Conservation (phyloP, 53 echinoderm and acorn worm species). For the Zoroaster sp. region DNA sequence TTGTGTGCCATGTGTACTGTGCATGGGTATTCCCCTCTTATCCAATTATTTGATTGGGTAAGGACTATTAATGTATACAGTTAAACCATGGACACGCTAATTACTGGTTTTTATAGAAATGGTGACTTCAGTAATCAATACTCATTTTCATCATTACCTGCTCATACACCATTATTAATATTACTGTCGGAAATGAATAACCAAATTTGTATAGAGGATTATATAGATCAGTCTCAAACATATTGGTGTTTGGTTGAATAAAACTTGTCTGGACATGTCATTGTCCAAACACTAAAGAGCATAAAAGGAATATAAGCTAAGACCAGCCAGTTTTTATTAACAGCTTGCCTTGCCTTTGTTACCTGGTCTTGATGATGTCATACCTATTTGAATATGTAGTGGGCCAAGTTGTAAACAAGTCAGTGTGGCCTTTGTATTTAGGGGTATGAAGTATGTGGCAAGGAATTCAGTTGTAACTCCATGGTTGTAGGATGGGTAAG, state of each 20-base stretch:
- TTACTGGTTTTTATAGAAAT: not conserved
- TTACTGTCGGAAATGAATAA: no score
- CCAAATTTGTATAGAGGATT: no score
- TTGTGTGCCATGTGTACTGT: not conserved
- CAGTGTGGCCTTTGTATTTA: no score
- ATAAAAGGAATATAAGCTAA: no score
- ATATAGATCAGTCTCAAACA: not conserved
- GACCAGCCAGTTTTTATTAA: no score
- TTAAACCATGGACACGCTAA: not conserved
- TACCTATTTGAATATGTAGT: not conserved
- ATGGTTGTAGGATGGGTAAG: not conserved
- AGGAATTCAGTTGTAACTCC: no score
- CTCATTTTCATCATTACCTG: no score
- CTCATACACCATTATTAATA: no score
- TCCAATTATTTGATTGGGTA: not conserved
- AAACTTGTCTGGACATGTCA: not conserved
- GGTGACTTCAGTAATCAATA: no score
- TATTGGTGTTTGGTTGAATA: not conserved
- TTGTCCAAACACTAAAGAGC: not conserved
- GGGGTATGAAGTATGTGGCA: no score
- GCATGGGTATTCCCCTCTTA: constrained; percentile 15
- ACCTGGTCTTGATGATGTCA: not conserved
- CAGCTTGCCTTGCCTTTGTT: not conserved
- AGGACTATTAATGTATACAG: no score
- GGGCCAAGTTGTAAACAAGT: not conserved